A percentile compares a stretch with the other conserved stretches of the same genome.
Conservation (phyloP, 2,797 vertebrate genomes). For the Helarctos malayanus region DNA sequence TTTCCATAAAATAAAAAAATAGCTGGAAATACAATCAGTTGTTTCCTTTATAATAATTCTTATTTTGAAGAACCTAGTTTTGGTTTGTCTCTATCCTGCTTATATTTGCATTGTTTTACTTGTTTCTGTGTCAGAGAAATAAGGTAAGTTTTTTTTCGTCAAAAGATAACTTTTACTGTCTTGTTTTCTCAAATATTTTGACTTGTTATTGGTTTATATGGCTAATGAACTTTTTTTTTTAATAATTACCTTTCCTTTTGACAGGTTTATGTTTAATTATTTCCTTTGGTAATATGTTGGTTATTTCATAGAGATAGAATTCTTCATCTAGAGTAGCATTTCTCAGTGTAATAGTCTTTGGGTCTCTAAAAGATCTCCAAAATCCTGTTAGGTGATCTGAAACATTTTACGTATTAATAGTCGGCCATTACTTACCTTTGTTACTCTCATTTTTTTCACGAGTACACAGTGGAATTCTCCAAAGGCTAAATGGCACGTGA, state of each 20-base stretch:
- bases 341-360: background rate
- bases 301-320: background rate
- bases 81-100: background rate
- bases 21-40: background rate
- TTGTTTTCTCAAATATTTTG: background rate
- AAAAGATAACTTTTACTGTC: background rate
- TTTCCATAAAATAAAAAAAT: background rate
- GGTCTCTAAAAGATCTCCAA: background rate
- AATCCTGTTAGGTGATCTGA: background rate
- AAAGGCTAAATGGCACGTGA: background rate
- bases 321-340: background rate
- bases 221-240: background rate
- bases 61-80: background rate
- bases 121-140: background rate
- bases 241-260: slow-evolving; percentile 24
- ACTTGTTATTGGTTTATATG: background rate
- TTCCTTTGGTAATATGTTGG: background rate
- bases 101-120: slow-evolving; percentile 22
- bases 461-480: background rate
- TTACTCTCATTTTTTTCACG: background rate
- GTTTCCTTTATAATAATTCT: background rate
- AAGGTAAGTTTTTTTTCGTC: background rate
- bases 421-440: background rate
- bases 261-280: background rate
- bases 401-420: background rate